Evolutionary conservation across 2,888 invertebrate species (phyloP).

Genomic region (Fabriciana adippe): DNA sequence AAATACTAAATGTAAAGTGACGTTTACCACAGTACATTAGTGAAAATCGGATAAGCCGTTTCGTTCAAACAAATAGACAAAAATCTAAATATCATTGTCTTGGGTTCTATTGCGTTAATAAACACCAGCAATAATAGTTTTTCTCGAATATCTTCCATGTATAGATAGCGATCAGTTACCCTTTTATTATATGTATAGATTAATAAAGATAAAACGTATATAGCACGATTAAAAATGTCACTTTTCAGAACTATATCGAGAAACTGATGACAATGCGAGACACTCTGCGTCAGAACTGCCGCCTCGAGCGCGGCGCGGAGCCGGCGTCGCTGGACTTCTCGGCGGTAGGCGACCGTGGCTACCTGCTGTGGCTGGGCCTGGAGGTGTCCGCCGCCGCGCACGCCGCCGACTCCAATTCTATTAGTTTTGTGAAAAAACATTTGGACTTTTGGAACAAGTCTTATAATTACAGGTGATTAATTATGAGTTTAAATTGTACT

Average conservation of each 20-base stretch:
- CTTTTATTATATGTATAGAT: background rate
- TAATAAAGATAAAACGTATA: no score
- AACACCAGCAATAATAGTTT: no score
- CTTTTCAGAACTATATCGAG: conserved; percentile 85
- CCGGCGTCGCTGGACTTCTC: conserved; percentile 87
- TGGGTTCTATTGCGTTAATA: no score
- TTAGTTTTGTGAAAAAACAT: conserved; percentile 88
- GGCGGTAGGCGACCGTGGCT: conserved; percentile 89
- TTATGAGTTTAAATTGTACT: conserved; percentile 27
- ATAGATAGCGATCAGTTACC: background rate
- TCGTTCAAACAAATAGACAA: no score
- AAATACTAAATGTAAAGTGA: no score
- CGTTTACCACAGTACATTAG: no score
- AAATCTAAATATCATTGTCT: no score
- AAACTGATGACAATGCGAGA: conserved; percentile 89
- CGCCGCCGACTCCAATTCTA: conserved; percentile 84
- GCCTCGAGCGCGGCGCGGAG: conserved; percentile 85
- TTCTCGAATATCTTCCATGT: background rate
- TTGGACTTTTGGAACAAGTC: conserved; percentile 89
- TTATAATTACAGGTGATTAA: conserved; percentile 85
- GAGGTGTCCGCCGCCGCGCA: conserved; percentile 88
- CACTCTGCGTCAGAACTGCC: conserved; percentile 77
- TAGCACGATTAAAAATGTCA: no score
- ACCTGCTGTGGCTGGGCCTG: conserved; percentile 88
- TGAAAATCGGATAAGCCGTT: no score